These are phyloP conservation scores for Iguana delicatissima DNA, from an alignment of 2,797 vertebrate genomes.

Conservation along the genomic window DNA sequence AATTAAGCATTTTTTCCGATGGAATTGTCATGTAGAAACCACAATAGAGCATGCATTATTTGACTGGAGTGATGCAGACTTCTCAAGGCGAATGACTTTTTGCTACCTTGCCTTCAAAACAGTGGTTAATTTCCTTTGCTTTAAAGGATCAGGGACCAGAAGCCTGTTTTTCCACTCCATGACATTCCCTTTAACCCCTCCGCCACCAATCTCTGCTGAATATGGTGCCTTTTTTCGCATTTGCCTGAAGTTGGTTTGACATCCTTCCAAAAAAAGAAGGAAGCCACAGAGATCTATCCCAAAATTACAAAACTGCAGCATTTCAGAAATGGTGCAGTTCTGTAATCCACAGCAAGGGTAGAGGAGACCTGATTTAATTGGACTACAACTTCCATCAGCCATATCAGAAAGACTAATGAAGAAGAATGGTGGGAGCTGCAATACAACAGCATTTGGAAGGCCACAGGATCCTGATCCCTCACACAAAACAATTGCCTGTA, in stretches of 20 bases:
- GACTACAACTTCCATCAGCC: too few species aligned
- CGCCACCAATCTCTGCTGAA: neutral
- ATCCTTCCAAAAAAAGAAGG: neutral
- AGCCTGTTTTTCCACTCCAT: slow-evolving; percentile 34
- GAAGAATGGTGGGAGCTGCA: neutral
- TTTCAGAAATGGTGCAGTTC: neutral
- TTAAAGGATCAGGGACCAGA: neutral
- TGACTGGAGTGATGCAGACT: neutral
- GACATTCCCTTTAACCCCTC: slow-evolving; percentile 10
- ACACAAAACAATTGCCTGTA: neutral
- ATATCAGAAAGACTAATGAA: too few species aligned
- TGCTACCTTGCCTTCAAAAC: slow-evolving; percentile 19
- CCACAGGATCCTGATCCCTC: neutral
- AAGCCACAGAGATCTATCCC: neutral
- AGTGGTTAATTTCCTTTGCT: slow-evolving; percentile 21
- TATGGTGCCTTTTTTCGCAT: neutral
- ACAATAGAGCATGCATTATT: slow-evolving; percentile 9
- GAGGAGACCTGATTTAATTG: neutral
- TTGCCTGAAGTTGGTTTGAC: neutral
- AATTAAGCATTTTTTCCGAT: slow-evolving; percentile 31
- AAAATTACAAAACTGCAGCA: neutral
- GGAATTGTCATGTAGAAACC: slow-evolving; percentile 15
- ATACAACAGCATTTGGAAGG: neutral
- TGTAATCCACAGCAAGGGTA: neutral
- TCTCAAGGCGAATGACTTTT: slow-evolving; percentile 28